These are phyloP conservation scores for Sycon ciliatum DNA, from an alignment of 37 sponge, comb jelly and placozoan species.

Conservation along the genomic window DNA sequence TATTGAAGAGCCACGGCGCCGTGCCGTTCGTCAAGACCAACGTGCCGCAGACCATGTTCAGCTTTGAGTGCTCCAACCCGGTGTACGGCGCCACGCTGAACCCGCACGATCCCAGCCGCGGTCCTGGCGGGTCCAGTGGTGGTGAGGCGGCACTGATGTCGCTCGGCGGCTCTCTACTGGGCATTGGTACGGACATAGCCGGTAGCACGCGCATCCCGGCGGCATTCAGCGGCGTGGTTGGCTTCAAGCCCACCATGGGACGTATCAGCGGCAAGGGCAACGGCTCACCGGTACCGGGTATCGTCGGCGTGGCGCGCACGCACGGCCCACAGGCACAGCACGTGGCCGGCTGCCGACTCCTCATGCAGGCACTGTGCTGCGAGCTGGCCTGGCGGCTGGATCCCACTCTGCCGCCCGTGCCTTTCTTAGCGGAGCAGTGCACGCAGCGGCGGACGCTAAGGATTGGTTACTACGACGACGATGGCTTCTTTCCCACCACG, in stretches of 20 bases:
- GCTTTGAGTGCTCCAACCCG: neutral
- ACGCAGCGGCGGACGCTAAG: too few relatives aligned
- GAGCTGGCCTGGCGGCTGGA: neutral
- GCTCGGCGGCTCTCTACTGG: neutral
- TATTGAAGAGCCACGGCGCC: neutral
- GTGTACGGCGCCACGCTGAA: neutral
- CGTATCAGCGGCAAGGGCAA: too few relatives aligned
- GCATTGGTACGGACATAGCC: neutral
- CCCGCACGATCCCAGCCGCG: neutral
- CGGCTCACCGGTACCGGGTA: too few relatives aligned
- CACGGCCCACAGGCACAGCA: neutral
- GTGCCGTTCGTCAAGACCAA: neutral
- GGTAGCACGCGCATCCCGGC: neutral
- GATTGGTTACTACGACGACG: neutral
- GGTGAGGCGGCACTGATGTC: neutral
- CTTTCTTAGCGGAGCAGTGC: too few relatives aligned
- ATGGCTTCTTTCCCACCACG: neutral
- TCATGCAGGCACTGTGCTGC: neutral
- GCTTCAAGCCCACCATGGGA: neutral
- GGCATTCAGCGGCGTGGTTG: neutral
- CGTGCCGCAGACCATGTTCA: neutral
- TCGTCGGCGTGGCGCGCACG: neutral
- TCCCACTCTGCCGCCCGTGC: neutral
- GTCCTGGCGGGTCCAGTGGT: neutral
- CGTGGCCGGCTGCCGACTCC: neutral